These are phyloP conservation scores for Cassiopea andromeda DNA, from an alignment of 30 jellyfish, hydroid and myxozoan genomes.

Conservation along the genomic window DNA sequence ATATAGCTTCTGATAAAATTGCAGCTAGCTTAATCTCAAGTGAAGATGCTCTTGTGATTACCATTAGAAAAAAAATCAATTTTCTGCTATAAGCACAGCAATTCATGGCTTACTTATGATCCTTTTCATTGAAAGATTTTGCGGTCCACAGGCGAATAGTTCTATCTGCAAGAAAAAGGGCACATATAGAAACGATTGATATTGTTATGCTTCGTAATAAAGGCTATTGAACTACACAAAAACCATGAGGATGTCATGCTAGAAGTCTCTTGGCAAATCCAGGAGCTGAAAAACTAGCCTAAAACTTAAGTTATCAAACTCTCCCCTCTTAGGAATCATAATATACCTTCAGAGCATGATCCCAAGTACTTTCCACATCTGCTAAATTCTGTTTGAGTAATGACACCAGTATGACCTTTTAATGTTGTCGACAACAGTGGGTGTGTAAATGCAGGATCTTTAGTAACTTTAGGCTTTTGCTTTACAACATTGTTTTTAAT, in stretches of 20 bases:
- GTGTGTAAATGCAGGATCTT: slow-evolving; percentile 57
- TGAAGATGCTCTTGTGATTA: too few relatives aligned
- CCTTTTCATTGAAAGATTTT: slow-evolving; percentile 82
- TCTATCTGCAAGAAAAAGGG: slow-evolving; percentile 71
- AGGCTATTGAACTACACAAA: too few relatives aligned
- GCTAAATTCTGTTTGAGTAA: slow-evolving; percentile 74
- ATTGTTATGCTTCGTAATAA: too few relatives aligned
- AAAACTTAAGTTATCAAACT: not conserved
- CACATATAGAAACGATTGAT: too few relatives aligned
- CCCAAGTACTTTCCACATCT: slow-evolving; percentile 84
- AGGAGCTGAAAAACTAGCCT: not conserved
- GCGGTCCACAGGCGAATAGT: slow-evolving; percentile 89
- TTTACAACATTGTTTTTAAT: slow-evolving; percentile 3
- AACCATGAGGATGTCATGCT: too few relatives aligned
- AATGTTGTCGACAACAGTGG: slow-evolving; percentile 74
- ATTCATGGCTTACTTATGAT: slow-evolving; percentile 71
- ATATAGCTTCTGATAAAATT: too few relatives aligned
- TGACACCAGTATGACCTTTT: slow-evolving; percentile 93
- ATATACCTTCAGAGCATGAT: slow-evolving; percentile 84
- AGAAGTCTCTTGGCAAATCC: too few relatives aligned
- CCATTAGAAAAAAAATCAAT: too few relatives aligned
- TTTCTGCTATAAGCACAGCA: too few relatives aligned
- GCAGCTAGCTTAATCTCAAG: too few relatives aligned
- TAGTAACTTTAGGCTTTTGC: slow-evolving; percentile 33
- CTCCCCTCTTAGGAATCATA: not conserved